Base-by-base conservation (phyloP, 1,140 invertebrate genomes). In the Danaus plexippus region DNA sequence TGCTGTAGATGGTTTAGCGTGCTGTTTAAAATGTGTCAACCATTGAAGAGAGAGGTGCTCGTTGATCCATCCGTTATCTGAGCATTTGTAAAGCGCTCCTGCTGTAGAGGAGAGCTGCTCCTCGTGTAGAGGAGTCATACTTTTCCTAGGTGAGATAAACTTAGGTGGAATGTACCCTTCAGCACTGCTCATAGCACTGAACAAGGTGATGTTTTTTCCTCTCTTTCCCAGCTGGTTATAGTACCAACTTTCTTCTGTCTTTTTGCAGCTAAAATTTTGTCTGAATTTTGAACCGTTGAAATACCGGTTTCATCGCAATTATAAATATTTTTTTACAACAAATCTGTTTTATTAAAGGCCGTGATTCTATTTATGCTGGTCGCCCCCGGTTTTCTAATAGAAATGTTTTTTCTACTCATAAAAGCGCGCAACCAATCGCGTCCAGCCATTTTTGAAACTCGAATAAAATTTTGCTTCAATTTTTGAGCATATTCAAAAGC, bases 11-110 rank as follows among this genome's bases (percentile, higher is more conserved):
- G 67, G 68, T 42, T 73, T 76, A 13, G 70, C 63, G 55, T 71
- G 51, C 41, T 71, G 62, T 22, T 72, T 63, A 66, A 89, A 89
- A 69, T 89, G 73, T 43, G 64, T 50, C 43, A 88, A 45, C 78
- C 80, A 85, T 63, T 77, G 63, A 47, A 79, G 47, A 68, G 83
- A 85, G 11, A 74, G 54, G 55, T 57, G 11, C 43, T 77, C 67
- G 8, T 73, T 74, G 42, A 79, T 85, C 73, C 77, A 87, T 12
- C 77, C 69, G 18, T 66, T 71, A 12, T 69, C 58, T 43, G 67
- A 78, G 22, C 67, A 76, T 64, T 63, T 64, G 47, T 73, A 69
- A 51, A 73, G 41, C 9, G 61, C 59, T 1, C 63, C 63, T 66
- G 61, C 43, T 64, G 66, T n/a, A n/a, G n/a, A n/a, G n/a, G n/a